Evolutionary conservation across 1,140 invertebrate species (phyloP).

Genomic region (Temnothorax curvispinosus): DNA sequence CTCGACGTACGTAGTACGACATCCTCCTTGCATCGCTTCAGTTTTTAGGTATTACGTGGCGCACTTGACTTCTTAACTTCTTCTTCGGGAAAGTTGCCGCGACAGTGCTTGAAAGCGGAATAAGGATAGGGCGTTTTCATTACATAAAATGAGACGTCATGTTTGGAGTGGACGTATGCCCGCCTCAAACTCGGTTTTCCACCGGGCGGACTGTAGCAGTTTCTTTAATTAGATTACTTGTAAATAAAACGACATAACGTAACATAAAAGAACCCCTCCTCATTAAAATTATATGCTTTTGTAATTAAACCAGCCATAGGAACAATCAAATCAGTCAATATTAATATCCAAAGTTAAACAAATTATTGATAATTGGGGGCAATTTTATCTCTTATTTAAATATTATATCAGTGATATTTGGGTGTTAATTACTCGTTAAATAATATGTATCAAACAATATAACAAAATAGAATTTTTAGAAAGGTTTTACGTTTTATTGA

Average conservation of each 20-base stretch:
- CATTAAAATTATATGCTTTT: slow-evolving; percentile 4
- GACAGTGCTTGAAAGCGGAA: slow-evolving; percentile 43
- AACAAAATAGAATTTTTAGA: not conserved
- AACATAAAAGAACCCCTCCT: not conserved
- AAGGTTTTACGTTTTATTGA: not conserved
- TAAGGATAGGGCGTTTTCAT: slow-evolving; percentile 40
- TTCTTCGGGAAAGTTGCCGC: slow-evolving; percentile 20
- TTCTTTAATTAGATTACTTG: slow-evolving; percentile 41
- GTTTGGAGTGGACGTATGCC: slow-evolving; percentile 18
- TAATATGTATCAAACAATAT: not conserved
- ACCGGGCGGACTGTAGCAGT: not conserved
- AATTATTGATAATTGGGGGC: not conserved
- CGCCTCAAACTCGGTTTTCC: slow-evolving; percentile 10
- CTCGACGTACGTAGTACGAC: slow-evolving; percentile 32
- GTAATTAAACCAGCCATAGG: not conserved
- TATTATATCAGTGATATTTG: not conserved
- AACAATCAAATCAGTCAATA: not conserved
- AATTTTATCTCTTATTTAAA: not conserved
- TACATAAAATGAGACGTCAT: slow-evolving; percentile 41
- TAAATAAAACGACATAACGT: not conserved
- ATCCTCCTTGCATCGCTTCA: slow-evolving; percentile 43
- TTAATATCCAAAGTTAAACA: not conserved
- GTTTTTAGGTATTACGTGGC: slow-evolving; percentile 53
- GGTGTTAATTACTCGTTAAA: not conserved
- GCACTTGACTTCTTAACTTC: slow-evolving; percentile 54